Base-by-base conservation (phyloP, 1,140 invertebrate genomes). In the Drosophila tani region DNA sequence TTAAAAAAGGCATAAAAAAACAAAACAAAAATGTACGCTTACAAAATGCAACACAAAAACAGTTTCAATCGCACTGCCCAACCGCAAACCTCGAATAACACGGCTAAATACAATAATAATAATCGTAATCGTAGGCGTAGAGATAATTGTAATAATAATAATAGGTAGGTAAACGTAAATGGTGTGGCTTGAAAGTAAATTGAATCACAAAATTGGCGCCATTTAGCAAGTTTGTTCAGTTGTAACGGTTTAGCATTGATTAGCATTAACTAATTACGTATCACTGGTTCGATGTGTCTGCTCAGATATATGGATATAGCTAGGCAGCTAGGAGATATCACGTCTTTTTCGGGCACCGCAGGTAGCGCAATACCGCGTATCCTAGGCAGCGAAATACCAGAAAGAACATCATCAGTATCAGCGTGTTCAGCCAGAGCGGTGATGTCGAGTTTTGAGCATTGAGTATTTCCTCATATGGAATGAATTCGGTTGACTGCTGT, bases 351-450 rank as follows among this genome's bases (percentile, higher is more conserved):
- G 92, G 92, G 68, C 95, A 94, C 73, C 96, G 94, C 83, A 96
- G 94, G 91, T 95, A 97, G 70, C 96, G 94, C 71, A 97, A 93
- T 49, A 97, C 96, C 58, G 96, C 92, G 90, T 97, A 97, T 53
- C 96, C 96, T 46, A 97, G 93, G 29, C 95, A 92, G 74, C 96
- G 94, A 93, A 97, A 97, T 53, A 96, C 94, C 63, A 97, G 82
- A 51, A 97, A 94, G 93, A 97, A 97, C 63, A 94, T 94, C 58
- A 97, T 80, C 49, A 97, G 93, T n/a, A 97, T 95, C 3, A 96
- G 87, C 9, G 96, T 96, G 93, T 97, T 97, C 55, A 95, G 94
- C 96, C 96, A 97, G 4, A 97, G 92, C 6, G 96, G 95, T 67
- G 94, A 93, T 84, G 93, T 93, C 21, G 94, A 94, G 62, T 94